A percentile compares a stretch with the other conserved stretches of the same genome.
These are phyloP conservation scores for Vulpes lagopus DNA, from an alignment of 2,113 vertebrate species.

Conservation along the genomic window DNA sequence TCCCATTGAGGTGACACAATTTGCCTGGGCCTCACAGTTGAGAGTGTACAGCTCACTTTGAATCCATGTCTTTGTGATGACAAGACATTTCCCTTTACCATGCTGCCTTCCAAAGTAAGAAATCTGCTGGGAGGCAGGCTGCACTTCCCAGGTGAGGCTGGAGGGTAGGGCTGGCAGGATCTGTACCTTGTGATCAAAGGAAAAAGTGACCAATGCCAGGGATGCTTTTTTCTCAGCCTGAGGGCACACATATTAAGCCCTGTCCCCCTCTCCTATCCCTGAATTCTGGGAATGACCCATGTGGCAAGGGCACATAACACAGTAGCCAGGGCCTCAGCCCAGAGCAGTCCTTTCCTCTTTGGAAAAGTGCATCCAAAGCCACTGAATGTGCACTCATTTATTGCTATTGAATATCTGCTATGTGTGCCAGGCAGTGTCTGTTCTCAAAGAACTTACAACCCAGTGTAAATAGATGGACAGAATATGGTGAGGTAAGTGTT, in stretches of 20 bases:
- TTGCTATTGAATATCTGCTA: neutral
- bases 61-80: neutral
- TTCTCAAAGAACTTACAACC: neutral
- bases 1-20: neutral
- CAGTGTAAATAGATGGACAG: neutral
- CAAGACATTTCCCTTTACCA: neutral
- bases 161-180: neutral
- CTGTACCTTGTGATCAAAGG: neutral
- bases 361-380: neutral
- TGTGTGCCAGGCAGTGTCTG: neutral
- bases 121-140: neutral
- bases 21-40: neutral
- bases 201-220: neutral
- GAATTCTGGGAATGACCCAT: neutral
- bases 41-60: neutral
- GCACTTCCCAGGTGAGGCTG: neutral
- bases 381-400: neutral
- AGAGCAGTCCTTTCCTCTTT: neutral
- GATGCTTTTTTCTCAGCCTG: neutral
- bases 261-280: rapidly evolving
- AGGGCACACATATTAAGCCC: neutral
- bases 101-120: neutral
- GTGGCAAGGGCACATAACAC: neutral
- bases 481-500: too few species aligned
- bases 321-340: neutral